These are phyloP conservation scores for Paralvinella palmiformis DNA, from an alignment of 1,140 invertebrate species.

Conservation along the genomic window DNA sequence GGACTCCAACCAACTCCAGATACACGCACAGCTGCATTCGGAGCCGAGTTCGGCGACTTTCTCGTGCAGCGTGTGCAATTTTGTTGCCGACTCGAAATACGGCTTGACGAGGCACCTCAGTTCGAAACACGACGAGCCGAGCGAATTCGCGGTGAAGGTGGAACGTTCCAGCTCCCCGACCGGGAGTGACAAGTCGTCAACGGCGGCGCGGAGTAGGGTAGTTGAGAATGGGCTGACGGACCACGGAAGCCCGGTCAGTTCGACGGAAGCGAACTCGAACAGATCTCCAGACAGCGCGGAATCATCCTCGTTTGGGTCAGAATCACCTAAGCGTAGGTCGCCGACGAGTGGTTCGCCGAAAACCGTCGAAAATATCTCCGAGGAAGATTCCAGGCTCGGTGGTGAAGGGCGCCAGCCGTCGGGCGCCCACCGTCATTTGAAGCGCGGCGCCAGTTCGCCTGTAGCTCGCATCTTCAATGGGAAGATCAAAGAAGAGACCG, in stretches of 20 bases:
- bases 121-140: background rate
- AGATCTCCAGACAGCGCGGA: no score
- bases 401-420: no score
- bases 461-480: no score
- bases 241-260: background rate
- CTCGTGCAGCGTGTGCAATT: conserved; percentile 6
- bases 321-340: no score
- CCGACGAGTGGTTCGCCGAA: no score
- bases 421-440: no score
- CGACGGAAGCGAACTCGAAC: no score
- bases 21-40: conserved; percentile 9
- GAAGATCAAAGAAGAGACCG: no score
- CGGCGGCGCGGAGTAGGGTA: background rate
- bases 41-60: background rate
- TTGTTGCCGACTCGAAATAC: background rate
- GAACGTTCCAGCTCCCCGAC: background rate
- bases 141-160: conserved; percentile 1
- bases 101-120: background rate
- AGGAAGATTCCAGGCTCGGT: no score
- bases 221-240: background rate
- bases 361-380: no score
- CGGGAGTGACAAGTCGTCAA: background rate
- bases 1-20: background rate
- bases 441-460: no score
- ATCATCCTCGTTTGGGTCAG: no score